Base-by-base conservation (phyloP, 2,888 invertebrate species). In the Mellilla xanthometata region DNA sequence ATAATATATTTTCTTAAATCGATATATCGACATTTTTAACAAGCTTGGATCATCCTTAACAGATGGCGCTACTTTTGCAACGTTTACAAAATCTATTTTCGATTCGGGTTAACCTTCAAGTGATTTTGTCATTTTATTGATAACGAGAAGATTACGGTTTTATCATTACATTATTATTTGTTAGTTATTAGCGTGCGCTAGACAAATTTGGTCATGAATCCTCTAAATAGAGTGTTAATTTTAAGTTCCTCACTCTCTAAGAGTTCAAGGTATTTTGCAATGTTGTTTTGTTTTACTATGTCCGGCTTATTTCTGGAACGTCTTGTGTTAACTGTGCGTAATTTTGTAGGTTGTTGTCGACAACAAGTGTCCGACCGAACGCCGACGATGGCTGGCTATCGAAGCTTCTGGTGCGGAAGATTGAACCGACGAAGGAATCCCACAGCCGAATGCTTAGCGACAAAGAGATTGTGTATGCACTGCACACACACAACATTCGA, bases 361-460 rank as follows among this genome's bases (percentile, higher is more conserved):
- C 81, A 42, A 76, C 84, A 61, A 82, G 72, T 68, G 67, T 72
- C 33, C 68, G 76, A 33, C 59, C 77, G 44, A 84, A 72, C 46
- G 79, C 88, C 12, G 90, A 90, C 49, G 96, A 96, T 86, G 94
- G 96, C 61, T 97, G 97, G 96, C 88, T 97, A 44, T 96, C 95
- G 58, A 97, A 97, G 81, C 86, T 98, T 54, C 89, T 97, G 65
- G 97, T 97, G 29, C 92, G 97, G 52, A 96, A 95, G 78, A 96
- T 98, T 72, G 97, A 98, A 75, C 97, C 97, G 3, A 97, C 97
- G 1, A 97, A 97, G 81, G 97, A 98, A 77, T 95, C 98, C 2
- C 99, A 99, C 83, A 99, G 99, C 69, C 94, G 97, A 55, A 96
- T 98, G 94, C 92, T 99, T 33, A 97, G 98, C 67, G 97, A 97